Evolutionary conservation across 1,140 invertebrate species (phyloP).

Genomic region (Drosophila equinoxialis): DNA sequence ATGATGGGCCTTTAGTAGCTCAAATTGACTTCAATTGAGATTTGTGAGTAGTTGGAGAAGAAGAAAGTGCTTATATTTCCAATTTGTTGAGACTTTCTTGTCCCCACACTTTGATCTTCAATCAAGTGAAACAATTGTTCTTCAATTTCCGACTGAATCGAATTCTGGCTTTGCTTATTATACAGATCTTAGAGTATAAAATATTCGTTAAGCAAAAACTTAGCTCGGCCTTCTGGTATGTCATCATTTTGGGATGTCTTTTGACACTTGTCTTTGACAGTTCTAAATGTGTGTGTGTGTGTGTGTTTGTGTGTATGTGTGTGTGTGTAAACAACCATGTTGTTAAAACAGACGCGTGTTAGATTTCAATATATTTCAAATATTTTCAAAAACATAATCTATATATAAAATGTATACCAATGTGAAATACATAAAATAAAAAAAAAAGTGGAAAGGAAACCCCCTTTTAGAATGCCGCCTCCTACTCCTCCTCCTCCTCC

Average conservation of each 20-base stretch:
- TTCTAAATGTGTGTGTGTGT: constrained; percentile 70
- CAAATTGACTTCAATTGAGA: constrained; percentile 6
- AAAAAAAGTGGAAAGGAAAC: neutral
- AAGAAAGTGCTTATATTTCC: neutral
- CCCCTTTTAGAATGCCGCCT: neutral
- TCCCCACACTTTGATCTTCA: neutral
- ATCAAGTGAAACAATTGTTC: too few species aligned
- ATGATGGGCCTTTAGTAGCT: neutral
- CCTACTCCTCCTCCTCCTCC: neutral
- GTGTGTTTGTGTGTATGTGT: too few species aligned
- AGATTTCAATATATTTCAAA: constrained; percentile 53
- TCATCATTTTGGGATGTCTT: constrained; percentile 8
- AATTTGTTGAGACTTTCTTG: neutral
- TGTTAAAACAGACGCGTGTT: constrained; percentile 36
- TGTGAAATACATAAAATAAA: neutral
- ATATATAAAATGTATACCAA: neutral
- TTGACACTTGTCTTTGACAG: constrained; percentile 68
- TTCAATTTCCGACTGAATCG: too few species aligned
- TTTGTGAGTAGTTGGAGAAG: neutral
- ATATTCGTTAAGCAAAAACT: too few species aligned
- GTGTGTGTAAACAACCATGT: constrained; percentile 25
- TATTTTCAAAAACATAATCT: constrained; percentile 11
- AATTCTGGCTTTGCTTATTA: too few species aligned
- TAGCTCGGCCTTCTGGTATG: neutral
- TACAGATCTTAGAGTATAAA: too few species aligned